These are phyloP conservation scores for Phaethon lepturus DNA, from an alignment of 2,113 vertebrate species.

Conservation along the genomic window DNA sequence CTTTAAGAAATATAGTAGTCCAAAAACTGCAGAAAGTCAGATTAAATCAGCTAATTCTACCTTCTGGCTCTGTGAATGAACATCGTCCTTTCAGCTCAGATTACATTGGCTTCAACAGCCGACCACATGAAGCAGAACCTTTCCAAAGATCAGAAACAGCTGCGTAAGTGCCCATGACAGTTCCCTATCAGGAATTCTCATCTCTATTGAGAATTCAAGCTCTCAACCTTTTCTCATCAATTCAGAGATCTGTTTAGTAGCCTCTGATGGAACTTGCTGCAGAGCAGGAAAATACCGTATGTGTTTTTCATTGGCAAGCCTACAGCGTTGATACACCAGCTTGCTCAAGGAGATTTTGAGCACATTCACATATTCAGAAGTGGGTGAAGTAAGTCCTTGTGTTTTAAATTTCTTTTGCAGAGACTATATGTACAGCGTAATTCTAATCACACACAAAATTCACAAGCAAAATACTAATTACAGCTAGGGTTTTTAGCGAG, in stretches of 20 bases:
- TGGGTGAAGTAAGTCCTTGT: not conserved
- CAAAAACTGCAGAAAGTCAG: not conserved
- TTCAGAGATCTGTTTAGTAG: not conserved
- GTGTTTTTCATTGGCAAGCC: not conserved
- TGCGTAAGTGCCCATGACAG: not conserved
- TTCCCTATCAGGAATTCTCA: not conserved
- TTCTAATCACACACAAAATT: not conserved
- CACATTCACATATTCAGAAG: not conserved
- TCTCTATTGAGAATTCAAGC: not conserved
- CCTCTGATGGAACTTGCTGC: not conserved
- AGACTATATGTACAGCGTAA: not conserved
- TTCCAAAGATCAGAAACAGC: not conserved
- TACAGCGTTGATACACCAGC: not conserved
- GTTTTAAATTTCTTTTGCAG: not conserved
- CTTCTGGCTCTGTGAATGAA: not conserved
- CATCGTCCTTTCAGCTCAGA: not conserved
- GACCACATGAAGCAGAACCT: not conserved
- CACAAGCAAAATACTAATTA: not conserved
- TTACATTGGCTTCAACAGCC: not conserved
- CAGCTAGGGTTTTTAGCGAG: not conserved
- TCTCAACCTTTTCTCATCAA: not conserved
- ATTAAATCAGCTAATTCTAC: not conserved
- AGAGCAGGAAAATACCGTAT: not conserved
- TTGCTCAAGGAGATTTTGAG: not conserved
- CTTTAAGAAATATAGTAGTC: not conserved